These are phyloP conservation scores for Nyctereutes procyonoides DNA, from an alignment of 2,113 vertebrate species.

Conservation along the genomic window DNA sequence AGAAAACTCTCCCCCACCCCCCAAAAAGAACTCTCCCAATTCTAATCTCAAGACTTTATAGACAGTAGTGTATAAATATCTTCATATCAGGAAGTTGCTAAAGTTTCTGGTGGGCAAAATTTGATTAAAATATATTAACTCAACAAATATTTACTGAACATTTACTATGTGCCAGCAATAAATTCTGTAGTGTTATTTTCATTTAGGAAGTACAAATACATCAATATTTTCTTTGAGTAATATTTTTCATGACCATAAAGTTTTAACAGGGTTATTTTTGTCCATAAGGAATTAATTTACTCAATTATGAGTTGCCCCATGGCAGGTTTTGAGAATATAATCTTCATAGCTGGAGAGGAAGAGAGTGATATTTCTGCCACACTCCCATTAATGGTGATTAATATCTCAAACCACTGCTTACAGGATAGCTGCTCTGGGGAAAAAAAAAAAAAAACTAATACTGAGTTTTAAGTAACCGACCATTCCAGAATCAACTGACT, in stretches of 20 bases:
- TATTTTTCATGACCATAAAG: background rate
- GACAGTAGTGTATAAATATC: background rate
- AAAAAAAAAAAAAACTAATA: background rate
- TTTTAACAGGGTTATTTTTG: background rate
- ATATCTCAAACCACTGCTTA: background rate
- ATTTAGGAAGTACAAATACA: background rate
- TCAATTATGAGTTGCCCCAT: background rate
- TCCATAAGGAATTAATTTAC: background rate
- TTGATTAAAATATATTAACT: constrained; percentile 21
- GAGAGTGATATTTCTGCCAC: background rate
- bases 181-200: background rate
- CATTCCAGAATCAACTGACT: background rate
- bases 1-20: background rate
- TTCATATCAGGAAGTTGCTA: background rate
- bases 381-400: background rate
- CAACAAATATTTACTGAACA: background rate
- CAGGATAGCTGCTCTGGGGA: background rate
- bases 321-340: background rate
- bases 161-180: background rate
- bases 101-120: background rate
- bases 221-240: background rate
- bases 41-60: background rate
- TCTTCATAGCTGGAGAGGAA: background rate
- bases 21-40: background rate
- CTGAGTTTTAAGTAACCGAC: constrained; percentile 15